These are phyloP conservation scores for Phyllotis vaccarum DNA, from an alignment of 2,797 vertebrate genomes.

Conservation along the genomic window DNA sequence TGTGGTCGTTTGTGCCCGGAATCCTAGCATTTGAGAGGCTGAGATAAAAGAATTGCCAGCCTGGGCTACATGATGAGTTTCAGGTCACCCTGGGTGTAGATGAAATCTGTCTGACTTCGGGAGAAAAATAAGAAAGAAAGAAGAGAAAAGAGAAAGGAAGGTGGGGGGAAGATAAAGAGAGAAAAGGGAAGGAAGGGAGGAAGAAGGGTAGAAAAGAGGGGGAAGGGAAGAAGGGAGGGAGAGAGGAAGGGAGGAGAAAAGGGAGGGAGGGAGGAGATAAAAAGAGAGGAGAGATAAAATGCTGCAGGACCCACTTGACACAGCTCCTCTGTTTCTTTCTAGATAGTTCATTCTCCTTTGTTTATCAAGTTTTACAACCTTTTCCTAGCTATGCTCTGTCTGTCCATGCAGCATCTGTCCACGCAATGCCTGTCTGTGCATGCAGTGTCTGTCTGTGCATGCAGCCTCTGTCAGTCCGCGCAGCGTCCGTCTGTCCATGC, in stretches of 20 bases:
- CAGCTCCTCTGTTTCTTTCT: not conserved
- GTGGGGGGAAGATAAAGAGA: not conserved
- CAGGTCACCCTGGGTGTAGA: no score
- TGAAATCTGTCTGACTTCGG: not conserved
- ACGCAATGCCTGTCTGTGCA: not conserved
- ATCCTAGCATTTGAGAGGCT: not conserved
- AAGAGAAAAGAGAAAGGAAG: not conserved
- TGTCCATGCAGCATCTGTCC: not conserved
- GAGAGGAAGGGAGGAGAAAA: no score
- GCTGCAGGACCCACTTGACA: no score
- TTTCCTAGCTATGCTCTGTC: not conserved
- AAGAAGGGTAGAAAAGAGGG: fast-evolving
- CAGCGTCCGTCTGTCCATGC: no score
- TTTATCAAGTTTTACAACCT: not conserved
- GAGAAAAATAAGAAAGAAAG: not conserved
- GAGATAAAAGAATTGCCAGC: not conserved
- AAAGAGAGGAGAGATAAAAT: not conserved
- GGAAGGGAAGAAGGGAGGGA: not conserved
- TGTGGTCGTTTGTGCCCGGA: not conserved
- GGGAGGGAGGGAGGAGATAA: no score
- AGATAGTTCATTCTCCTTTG: not conserved
- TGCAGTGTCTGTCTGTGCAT: no score
- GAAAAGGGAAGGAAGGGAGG: no score
- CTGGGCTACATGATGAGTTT: not conserved
- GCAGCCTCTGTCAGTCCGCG: no score